Base-by-base conservation (phyloP, 2,888 invertebrate species). In the Chalcis sispes region DNA sequence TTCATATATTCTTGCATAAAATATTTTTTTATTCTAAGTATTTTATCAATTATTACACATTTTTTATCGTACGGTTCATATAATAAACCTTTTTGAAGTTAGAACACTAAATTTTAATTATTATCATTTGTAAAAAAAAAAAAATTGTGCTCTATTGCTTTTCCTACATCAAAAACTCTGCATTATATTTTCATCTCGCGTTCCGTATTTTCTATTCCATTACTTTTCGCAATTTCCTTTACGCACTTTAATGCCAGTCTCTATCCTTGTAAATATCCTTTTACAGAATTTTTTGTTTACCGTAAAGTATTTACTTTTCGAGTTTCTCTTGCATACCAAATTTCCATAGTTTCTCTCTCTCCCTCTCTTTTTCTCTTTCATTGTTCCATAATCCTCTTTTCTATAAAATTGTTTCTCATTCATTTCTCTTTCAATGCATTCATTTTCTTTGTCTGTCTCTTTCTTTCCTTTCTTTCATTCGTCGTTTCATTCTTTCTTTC, bases 401-500 rank as follows among this genome's bases (percentile, higher is more conserved):
- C n/a, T 29, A 5, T 7, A 1, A 46, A 46, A 62, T 46, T 42
- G 25, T 27, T 20, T 20, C 29, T 65, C 64, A 32, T 48, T 54
- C 54, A 54, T 54, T 25, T 27, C 18, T 25, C 36, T 7, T 50
- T 23, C 1, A 20, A 20, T 50, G 50, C 40, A 66, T 40, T 54
- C 27, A 20, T 27, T 23, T 10, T 15, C 23, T 5, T 65, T 23
- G 20, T 46, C n/a, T n/a, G n/a, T n/a, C n/a, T n/a, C n/a, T n/a
- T n/a, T 25, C 65, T 27, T 20, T 25, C 36, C 15, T 50, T 23
- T 2, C 20, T 50, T 50, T 64, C 40, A 66, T 40, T 54, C 27
- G 29, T 27, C 36, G 20, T 15, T 32, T 5, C 52, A 15, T 36
- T 46, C n/a, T n/a, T n/a, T n/a, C n/a, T n/a, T n/a, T n/a, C n/a